phyloP scores from a whole-genome alignment of 2,113 vertebrate genomes.

The Acanthisitta chloris region DNA sequence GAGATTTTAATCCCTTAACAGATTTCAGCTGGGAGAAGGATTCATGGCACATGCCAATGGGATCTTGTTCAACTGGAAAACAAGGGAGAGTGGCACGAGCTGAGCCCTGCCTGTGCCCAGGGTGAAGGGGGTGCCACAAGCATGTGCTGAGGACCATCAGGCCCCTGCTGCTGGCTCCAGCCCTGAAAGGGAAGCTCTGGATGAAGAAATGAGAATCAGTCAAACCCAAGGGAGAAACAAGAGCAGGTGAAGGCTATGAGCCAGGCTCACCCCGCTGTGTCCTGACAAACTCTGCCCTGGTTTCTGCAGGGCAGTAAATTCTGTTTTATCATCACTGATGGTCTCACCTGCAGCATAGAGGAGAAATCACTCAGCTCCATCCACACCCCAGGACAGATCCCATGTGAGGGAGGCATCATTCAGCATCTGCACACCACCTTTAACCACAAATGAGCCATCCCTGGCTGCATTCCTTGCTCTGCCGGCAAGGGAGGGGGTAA shows the following conservation, averaged over 20 bases:
- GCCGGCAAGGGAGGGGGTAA: accelerated
- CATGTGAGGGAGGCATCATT: accelerated
- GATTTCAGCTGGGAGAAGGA: neutral
- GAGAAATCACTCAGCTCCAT: neutral
- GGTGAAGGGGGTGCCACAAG: neutral
- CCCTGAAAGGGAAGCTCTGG: neutral
- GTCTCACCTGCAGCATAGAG: neutral
- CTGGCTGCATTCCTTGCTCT: accelerated
- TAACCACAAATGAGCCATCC: neutral
- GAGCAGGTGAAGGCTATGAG: neutral
- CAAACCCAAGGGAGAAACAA: neutral
- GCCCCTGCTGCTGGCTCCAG: neutral
- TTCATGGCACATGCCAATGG: neutral
- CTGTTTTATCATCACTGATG: neutral
- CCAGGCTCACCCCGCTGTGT: accelerated
- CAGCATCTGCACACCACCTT: neutral
- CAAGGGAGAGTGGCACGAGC: accelerated
- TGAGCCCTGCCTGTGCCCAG: accelerated
- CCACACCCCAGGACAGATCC: neutral
- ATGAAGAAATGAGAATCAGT: neutral
- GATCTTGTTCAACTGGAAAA: neutral
- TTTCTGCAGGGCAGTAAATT: neutral
- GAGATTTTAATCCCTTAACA: neutral
- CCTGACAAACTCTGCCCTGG: neutral
- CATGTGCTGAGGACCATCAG: neutral